A percentile compares a stretch with the other conserved stretches of the same genome.
phyloP scores from a whole-genome alignment of 1,140 invertebrate genomes.

The Cryptotermes secundus region DNA sequence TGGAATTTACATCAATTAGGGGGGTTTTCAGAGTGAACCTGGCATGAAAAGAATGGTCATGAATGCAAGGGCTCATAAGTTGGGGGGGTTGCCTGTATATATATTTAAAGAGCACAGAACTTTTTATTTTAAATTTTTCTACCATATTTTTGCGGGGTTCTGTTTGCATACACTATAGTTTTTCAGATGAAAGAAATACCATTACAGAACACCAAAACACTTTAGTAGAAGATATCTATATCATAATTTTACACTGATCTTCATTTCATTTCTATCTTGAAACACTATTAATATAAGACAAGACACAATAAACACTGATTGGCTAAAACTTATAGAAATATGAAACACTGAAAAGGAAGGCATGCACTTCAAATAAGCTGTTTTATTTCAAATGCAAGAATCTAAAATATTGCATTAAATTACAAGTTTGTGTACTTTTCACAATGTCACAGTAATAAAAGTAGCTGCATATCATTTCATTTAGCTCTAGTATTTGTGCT shows the following conservation, averaged over 20 bases:
- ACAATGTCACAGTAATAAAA: not conserved
- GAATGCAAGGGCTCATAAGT: too few relatives aligned
- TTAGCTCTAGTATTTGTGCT: too few relatives aligned
- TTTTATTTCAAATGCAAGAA: not conserved
- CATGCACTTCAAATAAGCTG: not conserved
- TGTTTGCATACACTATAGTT: not conserved
- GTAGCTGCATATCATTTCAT: too few relatives aligned
- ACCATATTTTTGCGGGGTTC: not conserved
- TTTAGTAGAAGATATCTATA: not conserved
- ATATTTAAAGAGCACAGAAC: not conserved
- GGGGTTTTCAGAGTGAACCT: too few relatives aligned
- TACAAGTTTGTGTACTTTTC: not conserved
- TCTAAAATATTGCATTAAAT: conserved; percentile 11
- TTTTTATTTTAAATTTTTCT: not conserved
- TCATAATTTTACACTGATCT: not conserved
- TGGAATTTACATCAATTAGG: too few relatives aligned
- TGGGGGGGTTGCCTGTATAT: too few relatives aligned
- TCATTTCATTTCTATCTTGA: not conserved
- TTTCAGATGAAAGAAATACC: not conserved
- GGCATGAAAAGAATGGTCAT: too few relatives aligned
- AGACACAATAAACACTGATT: not conserved
- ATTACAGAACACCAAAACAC: not conserved
- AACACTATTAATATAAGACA: not conserved
- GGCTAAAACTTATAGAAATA: not conserved
- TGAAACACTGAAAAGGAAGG: not conserved